These are phyloP conservation scores for Cydia pomonella DNA, from an alignment of 1,140 invertebrate genomes.

Conservation along the genomic window DNA sequence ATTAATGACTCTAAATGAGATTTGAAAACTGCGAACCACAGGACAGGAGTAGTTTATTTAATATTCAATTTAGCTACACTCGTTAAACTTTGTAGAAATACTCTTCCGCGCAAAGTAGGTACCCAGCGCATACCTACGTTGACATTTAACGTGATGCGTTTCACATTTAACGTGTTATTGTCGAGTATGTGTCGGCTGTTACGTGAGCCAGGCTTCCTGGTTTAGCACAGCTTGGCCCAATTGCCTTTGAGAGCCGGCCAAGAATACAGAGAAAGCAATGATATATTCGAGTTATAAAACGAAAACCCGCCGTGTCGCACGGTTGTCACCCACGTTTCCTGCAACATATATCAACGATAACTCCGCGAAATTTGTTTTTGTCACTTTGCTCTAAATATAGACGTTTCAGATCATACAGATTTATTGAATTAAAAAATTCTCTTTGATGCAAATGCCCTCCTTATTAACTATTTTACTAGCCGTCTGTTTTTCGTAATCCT, in stretches of 20 bases:
- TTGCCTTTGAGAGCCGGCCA: conserved; percentile 66
- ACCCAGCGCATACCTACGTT: conserved; percentile 7
- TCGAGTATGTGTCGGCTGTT: conserved; percentile 32
- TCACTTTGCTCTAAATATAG: conserved; percentile 4
- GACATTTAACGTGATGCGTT: conserved; percentile 30
- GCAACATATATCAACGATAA: conserved; percentile 50
- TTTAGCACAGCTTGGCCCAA: conserved; percentile 53
- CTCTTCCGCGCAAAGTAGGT: neutral
- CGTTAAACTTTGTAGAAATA: conserved; percentile 18
- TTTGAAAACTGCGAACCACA: no score
- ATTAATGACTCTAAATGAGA: no score
- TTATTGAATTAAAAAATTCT: neutral
- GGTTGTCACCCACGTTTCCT: conserved; percentile 51
- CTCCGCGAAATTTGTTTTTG: conserved; percentile 40
- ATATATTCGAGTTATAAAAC: conserved; percentile 58
- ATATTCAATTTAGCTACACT: neutral
- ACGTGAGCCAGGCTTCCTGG: conserved; percentile 52
- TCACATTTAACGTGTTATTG: conserved; percentile 17
- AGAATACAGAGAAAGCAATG: conserved; percentile 63
- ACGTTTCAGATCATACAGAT: neutral
- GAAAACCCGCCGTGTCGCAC: conserved; percentile 44
- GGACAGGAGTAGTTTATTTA: neutral
- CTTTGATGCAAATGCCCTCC: neutral
- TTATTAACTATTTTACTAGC: neutral
- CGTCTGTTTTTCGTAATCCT: neutral